Base-by-base conservation (phyloP, 1,140 invertebrate genomes). In the Aethina tumida region DNA sequence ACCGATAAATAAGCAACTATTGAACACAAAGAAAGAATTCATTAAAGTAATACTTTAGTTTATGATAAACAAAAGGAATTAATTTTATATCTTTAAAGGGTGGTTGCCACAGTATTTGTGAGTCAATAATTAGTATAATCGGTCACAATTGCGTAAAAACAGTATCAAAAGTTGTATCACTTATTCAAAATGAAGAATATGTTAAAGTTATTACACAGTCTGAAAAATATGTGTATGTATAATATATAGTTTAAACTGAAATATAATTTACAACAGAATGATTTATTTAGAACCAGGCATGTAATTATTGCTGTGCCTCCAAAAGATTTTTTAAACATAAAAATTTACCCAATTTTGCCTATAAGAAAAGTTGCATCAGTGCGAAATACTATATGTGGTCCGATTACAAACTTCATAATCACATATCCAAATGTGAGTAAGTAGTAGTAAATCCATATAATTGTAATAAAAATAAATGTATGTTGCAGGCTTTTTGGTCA, bases 221-320 rank as follows among this genome's bases (percentile, higher is more conserved):
- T 20, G 18, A 32, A 18, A 33, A 17, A n/a, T 30, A 25, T 25
- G 12, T 19, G 16, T 13, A 26, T 5, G 9, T n/a, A n/a, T n/a
- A n/a, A n/a, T 26, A 4, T 3, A 18, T 17, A 15, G 22, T 14
- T 25, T 37, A 5, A 12, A 6, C n/a, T n/a, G 5, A 18, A 26
- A n/a, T n/a, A 7, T 14, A n/a, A 32, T 13, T 18, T 39, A 18
- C 29, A n/a, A 6, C 9, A 21, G 20, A 6, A 18, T 10, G 10
- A 17, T 9, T 16, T 16, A 9, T 40, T 29, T 16, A 48, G 45
- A 20, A 34, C 40, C 26, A 18, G 16, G 18, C 28, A 35, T 26
- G 38, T 40, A 9, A 49, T 52, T 5, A 14, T 43, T n/a, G 35
- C 50, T 7, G 19, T 49, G 30, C 41, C 50, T 0, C 47, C 47